Conservation (phyloP, 1,140 invertebrate genomes). For the Sinella curviseta region DNA sequence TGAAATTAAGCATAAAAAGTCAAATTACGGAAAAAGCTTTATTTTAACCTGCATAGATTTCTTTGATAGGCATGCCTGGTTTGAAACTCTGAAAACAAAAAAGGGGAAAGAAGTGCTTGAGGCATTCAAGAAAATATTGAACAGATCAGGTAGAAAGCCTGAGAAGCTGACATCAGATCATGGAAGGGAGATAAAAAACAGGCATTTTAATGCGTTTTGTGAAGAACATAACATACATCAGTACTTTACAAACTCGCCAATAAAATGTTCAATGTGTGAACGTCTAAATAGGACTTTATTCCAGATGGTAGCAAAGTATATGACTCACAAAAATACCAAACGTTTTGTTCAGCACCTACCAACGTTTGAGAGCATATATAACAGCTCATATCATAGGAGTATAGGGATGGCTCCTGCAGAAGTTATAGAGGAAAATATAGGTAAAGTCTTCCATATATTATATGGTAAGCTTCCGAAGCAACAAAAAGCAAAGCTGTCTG, state of each 20-base stretch:
- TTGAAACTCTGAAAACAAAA: slow-evolving; percentile 29
- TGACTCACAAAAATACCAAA: slow-evolving; percentile 17
- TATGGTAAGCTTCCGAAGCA: background rate
- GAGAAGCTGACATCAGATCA: slow-evolving; percentile 3
- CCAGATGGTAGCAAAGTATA: no score
- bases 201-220: background rate
- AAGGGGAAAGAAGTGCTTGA: no score
- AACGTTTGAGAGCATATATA: slow-evolving; percentile 27
- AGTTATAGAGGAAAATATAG: background rate
- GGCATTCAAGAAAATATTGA: slow-evolving; percentile 27
- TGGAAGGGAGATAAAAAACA: slow-evolving; percentile 29
- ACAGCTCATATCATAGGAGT: slow-evolving; percentile 33
- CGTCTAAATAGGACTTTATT: slow-evolving; percentile 18
- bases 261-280: slow-evolving; percentile 19
- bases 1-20: background rate
- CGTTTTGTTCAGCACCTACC: slow-evolving; percentile 18
- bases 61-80: no score
- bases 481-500: background rate
- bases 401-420: background rate
- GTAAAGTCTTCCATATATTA: background rate
- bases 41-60: background rate
- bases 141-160: background rate
- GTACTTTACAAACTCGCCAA: no score
- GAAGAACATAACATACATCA: slow-evolving; percentile 19
- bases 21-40: background rate